Base-by-base conservation (phyloP, 2,888 invertebrate genomes). In the Diloba caeruleocephala region DNA sequence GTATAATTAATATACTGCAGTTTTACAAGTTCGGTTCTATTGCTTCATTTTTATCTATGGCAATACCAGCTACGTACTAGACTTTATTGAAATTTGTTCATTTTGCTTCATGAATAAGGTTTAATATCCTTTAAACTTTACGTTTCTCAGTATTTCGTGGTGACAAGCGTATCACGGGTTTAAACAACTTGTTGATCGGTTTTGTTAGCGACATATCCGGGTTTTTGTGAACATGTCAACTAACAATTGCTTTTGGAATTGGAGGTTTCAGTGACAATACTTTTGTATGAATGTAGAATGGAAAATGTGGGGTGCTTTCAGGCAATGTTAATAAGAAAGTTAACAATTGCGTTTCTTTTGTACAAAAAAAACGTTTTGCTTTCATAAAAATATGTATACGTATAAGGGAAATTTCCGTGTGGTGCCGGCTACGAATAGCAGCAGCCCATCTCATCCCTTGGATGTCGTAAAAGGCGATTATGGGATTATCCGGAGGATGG, bases 111-210 rank as follows among this genome's bases (percentile, higher is more conserved):
- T 0, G 0, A 3, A 36, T 63, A 60, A 15, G 13, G 60, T 66
- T 44, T 4, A 15, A 10, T 31, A 6, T 71, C 0, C 1, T 7
- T 12, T 32, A 8, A 19, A 2, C 0, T 13, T 2, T 0, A 0
- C 0, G 12, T 45, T 25, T 34, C 2, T 31, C 21, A 10, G 14
- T 17, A 29, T 38, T 57, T 34, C 21, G 34, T 55, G 54, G 82
- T 81, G 84, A 85, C 82, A 82, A 76, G 74, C 74, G 63, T 74
- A 76, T 79, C 64, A 71, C 70, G 81, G 81, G 55, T 19, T 70
- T 64, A 80, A 78, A 81, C 85, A 82, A 89, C 89, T 90, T 89
- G 90, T 90, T 89, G 89, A 88, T 73, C 73, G 67, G 78, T 80
- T 81, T 82, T 84, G 82, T 87, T 81, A 70, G 66, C 76, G 78